Evolutionary conservation across 1,140 invertebrate genomes (phyloP), one percentile per base, ranked within the genome.

Genomic region (Euura lappo): DNA sequence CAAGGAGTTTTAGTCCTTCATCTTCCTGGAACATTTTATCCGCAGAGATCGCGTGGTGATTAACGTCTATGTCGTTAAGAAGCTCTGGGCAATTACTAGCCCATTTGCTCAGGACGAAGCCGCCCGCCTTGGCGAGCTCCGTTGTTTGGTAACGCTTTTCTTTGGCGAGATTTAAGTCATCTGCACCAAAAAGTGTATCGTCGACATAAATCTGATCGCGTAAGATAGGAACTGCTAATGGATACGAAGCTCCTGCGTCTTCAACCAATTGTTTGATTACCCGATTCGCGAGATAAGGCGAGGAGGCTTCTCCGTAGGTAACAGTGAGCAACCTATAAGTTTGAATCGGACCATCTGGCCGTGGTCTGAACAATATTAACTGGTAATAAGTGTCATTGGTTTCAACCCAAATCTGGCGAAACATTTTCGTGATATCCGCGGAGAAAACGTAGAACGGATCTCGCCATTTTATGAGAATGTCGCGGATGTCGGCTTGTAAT

Each of bases 251-350:
- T 66, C 68, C 76, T 74, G 77, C 75, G 70, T 84, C 83, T 68
- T 43, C 71, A 6, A 74, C 79, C 0, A 80, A 70, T 78, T 80
- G 80, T n/a, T 81, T 45, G 4, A 88, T 60, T 77, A 47, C 76
- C 68, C 77, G 66, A 6, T 73, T 77, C 1, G 83, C 83, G 65
- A 83, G 72, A 75, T 77, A 87, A 0, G 83, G 74, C 7, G 80
- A 78, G 6, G 72, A 74, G 3, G 77, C 60, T 68, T 80, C 82
- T 2, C 87, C 85, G 73, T 84, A 89, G 0, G 85, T 87, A 2
- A 87, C 79, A 2, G 81, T 87, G 5, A 69, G 78, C 3, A 88
- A 68, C 44, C 70, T 71, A 77, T 66, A 88, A 10, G 70, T 75
- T 44, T 65, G 45, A 7, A 85, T 68, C 0, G 73, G 46, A 42